Base-by-base conservation (phyloP, 2,888 invertebrate genomes). In the Dasypogon diadema region DNA sequence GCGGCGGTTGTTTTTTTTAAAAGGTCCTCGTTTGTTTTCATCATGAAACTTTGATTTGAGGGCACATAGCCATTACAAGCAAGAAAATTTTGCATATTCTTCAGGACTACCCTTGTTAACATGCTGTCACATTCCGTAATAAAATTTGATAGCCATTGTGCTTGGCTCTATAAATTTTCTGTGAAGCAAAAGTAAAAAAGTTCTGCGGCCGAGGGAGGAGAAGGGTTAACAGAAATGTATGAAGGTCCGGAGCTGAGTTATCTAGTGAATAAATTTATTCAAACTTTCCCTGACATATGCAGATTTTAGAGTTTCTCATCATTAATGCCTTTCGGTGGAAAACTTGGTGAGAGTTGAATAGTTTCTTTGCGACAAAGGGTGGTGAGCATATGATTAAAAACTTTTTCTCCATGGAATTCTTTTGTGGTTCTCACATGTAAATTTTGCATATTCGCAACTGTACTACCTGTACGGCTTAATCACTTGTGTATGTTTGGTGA, bases 91-190 rank as follows among this genome's bases (percentile, higher is more conserved):
- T 60, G 21, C 60, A 60, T 60, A 65, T 46, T 46, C 10, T 14
- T 22, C 14, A 22, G 24, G 8, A 18, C n/a, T 16, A 65, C 65
- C 65, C 65, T 65, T 65, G 65, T 65, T 65, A 65, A 65, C 65
- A 65, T 65, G 16, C 46, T 65, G 46, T 65, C 65, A 65, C 65
- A 65, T 65, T 65, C 46, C 46, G 65, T 65, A 65, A 65, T 42
- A 65, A 65, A 65, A 65, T 46, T 65, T 65, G 65, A 65, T 46
- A 46, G 46, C 46, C n/a, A 65, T 65, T 65, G 65, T 65, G 46
- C 46, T 65, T 65, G 24, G 65, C 42, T 65, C 24, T 14, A 46
- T 46, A 42, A 65, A 65, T 46, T 65, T 65, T 22, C 21, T 65
- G 4, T 46, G 24, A 65, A 42, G 14, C 22, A 30, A 24, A 26